Evolutionary conservation across 2,888 invertebrate genomes (phyloP), one percentile per base, ranked within the genome.

Genomic region (Melinaea marsaeus): DNA sequence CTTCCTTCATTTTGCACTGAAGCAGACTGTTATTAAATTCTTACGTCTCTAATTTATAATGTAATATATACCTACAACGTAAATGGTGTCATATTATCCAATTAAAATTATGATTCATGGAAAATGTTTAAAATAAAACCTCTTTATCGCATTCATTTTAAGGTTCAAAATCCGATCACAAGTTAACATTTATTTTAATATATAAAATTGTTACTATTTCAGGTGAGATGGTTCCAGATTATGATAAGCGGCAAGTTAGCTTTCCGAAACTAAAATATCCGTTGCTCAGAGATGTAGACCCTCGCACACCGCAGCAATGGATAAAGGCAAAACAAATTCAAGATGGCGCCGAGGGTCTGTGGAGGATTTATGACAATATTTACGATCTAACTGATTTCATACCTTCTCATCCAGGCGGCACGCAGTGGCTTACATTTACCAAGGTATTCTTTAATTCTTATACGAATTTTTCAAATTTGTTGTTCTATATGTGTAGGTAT

Each of bases 371-470:
- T 63, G 93, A 97, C 78, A 85, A 86, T 9, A 86, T 99, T 0
- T 99, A 99, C 81, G 97, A 99, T 83, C 92, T 99, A 55, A 94
- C 94, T 0, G 91, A 92, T 5, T 99, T 98, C 77, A 89, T 95
- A 2, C 81, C 92, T 0, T 85, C 86, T 35, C 99, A 99, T 89
- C 99, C 99, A 2, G 98, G 98, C 9, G 97, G 98, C 0, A 70
- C 90, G 0, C 93, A 95, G 73, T 97, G 96, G 96, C 78, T 97
- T 48, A 78, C 80, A 56, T 80, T 92, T 60, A 94, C 95, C 0
- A 93, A 94, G 91, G 96, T 93, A 77, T 46, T 58, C 62, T 32
- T 64, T 62, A 46, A 34, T 37, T 37, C 37, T 0, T 37, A 37
- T 7, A 37, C 37, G 2, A 37, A 37, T 37, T 7, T 37, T 37